These are phyloP conservation scores for Promerops cafer DNA, from an alignment of 2,113 vertebrate genomes.

Conservation along the genomic window DNA sequence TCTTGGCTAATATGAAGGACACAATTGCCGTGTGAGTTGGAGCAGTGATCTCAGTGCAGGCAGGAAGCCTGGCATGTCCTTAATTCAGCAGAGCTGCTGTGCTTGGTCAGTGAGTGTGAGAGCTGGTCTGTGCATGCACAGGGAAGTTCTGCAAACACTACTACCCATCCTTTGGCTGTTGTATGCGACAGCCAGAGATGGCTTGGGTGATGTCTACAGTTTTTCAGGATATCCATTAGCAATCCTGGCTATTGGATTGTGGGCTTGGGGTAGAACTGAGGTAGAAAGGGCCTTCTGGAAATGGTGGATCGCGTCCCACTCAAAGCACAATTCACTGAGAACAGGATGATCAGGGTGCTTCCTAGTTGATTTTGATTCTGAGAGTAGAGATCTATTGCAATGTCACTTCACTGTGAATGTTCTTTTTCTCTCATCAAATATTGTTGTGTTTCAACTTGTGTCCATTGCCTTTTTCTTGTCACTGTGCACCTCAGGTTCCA, in stretches of 20 bases:
- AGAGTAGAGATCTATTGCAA: background rate
- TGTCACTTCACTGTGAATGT: background rate
- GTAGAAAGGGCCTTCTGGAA: background rate
- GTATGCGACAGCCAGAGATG: rapidly evolving
- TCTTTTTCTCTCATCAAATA: background rate
- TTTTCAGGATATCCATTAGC: background rate
- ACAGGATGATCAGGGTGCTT: background rate
- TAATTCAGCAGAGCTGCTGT: background rate
- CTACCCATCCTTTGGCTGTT: background rate
- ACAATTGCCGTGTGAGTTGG: rapidly evolving
- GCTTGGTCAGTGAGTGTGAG: background rate
- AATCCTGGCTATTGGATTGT: background rate
- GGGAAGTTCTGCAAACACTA: background rate
- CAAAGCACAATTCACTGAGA: background rate
- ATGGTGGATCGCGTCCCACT: background rate
- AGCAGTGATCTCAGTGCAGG: rapidly evolving
- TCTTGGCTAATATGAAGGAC: background rate
- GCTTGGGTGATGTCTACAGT: background rate
- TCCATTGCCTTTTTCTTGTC: background rate
- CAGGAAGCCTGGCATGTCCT: background rate
- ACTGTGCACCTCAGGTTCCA: background rate
- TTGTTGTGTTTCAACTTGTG: background rate
- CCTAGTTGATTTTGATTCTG: background rate
- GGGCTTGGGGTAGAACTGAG: background rate
- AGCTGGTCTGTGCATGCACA: background rate